phyloP scores from a whole-genome alignment of 2,113 vertebrate genomes.

The Crotalus horridus region DNA sequence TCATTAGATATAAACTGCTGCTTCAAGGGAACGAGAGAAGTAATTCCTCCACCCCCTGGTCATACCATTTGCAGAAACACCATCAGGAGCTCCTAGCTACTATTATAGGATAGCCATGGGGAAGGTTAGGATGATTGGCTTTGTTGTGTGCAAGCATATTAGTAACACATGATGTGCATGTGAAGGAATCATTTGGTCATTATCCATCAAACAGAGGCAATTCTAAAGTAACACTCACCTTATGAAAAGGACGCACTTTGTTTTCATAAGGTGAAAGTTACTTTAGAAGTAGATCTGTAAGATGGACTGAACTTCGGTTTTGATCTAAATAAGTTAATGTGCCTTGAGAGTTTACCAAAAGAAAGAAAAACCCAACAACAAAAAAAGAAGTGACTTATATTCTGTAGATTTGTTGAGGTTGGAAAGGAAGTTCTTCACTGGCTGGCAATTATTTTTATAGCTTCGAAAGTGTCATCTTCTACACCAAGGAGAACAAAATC shows the following conservation, averaged over 20 bases:
- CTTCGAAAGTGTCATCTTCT: slow-evolving; percentile 38
- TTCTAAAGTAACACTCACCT: neutral
- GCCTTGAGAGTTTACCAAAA: neutral
- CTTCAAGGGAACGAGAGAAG: neutral
- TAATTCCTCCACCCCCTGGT: accelerated
- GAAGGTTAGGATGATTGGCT: neutral
- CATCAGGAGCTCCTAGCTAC: neutral
- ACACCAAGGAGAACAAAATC: slow-evolving; percentile 19
- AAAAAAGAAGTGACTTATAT: neutral
- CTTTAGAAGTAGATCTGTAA: slow-evolving; percentile 9
- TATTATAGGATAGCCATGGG: accelerated
- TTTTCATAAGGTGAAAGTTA: slow-evolving; percentile 1
- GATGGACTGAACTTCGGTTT: slow-evolving; percentile 25
- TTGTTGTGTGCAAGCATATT: neutral
- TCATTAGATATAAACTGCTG: neutral
- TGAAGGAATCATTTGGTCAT: slow-evolving; percentile 24
- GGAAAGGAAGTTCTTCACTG: neutral
- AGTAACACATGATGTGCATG: slow-evolving; percentile 21
- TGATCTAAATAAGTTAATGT: slow-evolving; percentile 26
- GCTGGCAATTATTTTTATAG: neutral
- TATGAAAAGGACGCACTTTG: neutral
- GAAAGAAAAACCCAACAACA: neutral
- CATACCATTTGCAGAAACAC: neutral
- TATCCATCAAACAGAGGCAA: slow-evolving; percentile 17
- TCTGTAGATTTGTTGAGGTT: neutral